Conservation (phyloP, 2,797 vertebrate species). For the Microctenopoma stevenorrisi region DNA sequence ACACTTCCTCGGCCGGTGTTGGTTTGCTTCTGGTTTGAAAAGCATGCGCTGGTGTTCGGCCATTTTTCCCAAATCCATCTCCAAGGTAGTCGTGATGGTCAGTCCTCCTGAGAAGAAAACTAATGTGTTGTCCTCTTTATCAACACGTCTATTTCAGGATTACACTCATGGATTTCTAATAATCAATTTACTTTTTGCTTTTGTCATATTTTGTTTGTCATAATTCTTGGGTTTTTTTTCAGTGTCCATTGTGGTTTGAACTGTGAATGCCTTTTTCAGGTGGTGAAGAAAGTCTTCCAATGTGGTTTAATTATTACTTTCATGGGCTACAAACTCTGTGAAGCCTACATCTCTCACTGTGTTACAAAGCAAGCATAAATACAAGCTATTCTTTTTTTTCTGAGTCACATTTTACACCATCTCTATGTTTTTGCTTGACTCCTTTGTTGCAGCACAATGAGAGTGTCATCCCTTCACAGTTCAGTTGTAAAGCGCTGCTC, state of each 20-base stretch:
- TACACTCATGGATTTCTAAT: constrained; percentile 69
- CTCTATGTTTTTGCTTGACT: constrained; percentile 27
- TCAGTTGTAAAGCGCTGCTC: constrained; percentile 46
- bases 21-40: constrained; percentile 68
- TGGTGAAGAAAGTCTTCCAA: constrained; percentile 54
- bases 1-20: constrained; percentile 62
- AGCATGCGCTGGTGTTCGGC: constrained; percentile 80
- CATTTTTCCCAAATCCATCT: constrained; percentile 57
- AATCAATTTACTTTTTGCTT: constrained; percentile 68
- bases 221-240: constrained; percentile 75
- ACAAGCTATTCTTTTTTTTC: constrained; percentile 2
- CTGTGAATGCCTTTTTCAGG: constrained; percentile 76
- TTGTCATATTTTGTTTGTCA: constrained; percentile 75
- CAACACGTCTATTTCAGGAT: constrained; percentile 78
- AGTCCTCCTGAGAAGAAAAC: constrained; percentile 65
- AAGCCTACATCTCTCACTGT: constrained; percentile 66
- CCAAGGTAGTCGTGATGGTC: constrained; percentile 62
- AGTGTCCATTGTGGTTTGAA: constrained; percentile 71
- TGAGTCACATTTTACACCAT: constrained; percentile 2
- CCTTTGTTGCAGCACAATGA: constrained; percentile 63
- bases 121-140: constrained; percentile 52
- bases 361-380: constrained; percentile 37
- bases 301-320: constrained; percentile 38
- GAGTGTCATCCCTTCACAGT: constrained; percentile 65
- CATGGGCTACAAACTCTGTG: constrained; percentile 37